Evolutionary conservation across 2,888 invertebrate genomes (phyloP), one percentile per base, ranked within the genome.

Genomic region (Celastrina argiolus): DNA sequence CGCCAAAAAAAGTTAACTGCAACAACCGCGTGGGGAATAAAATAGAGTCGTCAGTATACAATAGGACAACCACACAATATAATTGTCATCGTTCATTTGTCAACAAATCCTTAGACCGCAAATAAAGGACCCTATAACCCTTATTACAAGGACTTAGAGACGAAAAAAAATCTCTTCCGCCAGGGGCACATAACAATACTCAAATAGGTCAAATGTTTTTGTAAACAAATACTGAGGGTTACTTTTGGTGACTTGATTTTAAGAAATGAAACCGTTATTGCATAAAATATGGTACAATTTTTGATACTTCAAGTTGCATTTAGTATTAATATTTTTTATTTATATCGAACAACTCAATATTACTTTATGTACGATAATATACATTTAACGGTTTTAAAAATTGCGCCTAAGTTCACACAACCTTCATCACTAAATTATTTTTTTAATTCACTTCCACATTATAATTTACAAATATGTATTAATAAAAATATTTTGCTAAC

Each of bases 1-100:
- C 66, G 64, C 56, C 45, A 69, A 71, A 74, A 75, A 67, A 68
- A 74, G 73, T 70, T 73, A 71, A 73, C 68, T 71, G 22, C 8
- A 71, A 71, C 73, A 78, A 78, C 76, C 69, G 67, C 71, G 74
- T 78, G 74, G 73, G 73, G 74, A 71, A 75, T 73, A 82, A 81
- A 81, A 85, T 85, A 77, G 77, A 86, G 84, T 81, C 84, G 82
- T 85, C 82, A 77, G 73, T 73, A 78, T 69, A 79, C 80, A 79
- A 87, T 82, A 78, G 80, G 77, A 74, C 78, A 76, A 77, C 80
- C 81, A 76, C 84, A 86, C 87, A 87, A 87, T 86, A 79, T 83
- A 81, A 84, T 87, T 88, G 88, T 88, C 87, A 88, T 83, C 82
- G 83, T 82, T 83, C 83, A 87, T 88, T 87, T 88, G 87, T 87